phyloP scores from a whole-genome alignment of 2,797 vertebrate species.

The Lophius americanus region DNA sequence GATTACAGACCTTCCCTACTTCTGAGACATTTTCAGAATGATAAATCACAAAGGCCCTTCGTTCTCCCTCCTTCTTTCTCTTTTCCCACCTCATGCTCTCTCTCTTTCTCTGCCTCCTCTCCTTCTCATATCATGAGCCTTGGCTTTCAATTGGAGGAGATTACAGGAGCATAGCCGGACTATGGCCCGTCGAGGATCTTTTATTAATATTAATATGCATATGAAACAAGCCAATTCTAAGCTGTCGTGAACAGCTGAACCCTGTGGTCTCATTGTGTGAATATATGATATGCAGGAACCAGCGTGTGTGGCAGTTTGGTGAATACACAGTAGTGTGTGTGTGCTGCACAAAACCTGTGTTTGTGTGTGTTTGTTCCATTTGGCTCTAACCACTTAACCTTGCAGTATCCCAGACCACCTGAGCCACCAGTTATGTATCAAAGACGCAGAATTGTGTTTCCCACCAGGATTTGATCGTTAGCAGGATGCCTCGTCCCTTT shows the following conservation, averaged over 20 bases:
- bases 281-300: constrained; percentile 31
- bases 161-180: constrained; percentile 82
- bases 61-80: constrained; percentile 58
- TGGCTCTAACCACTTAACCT: constrained; percentile 55
- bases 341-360: constrained; percentile 13
- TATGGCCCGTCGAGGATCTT: constrained; percentile 76
- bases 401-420: constrained; percentile 52
- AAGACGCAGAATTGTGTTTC: constrained; percentile 44
- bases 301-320: constrained; percentile 36
- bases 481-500: constrained; percentile 55
- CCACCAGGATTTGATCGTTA: constrained; percentile 65
- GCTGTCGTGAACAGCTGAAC: constrained; percentile 71
- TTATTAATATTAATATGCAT: constrained; percentile 88
- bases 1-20: constrained; percentile 85
- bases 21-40: constrained; percentile 85
- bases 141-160: constrained; percentile 84
- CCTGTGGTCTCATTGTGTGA: constrained; percentile 50
- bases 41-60: constrained; percentile 84
- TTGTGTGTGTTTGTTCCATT: constrained; percentile 23
- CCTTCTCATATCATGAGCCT: constrained; percentile 77
- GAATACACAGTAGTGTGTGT: constrained; percentile 23
- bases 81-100: constrained; percentile 40
- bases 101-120: constrained; percentile 55
- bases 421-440: constrained; percentile 60
- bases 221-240: constrained; percentile 79